Conservation (phyloP, 2,113 vertebrate species). For the Manacus vitellinus region DNA sequence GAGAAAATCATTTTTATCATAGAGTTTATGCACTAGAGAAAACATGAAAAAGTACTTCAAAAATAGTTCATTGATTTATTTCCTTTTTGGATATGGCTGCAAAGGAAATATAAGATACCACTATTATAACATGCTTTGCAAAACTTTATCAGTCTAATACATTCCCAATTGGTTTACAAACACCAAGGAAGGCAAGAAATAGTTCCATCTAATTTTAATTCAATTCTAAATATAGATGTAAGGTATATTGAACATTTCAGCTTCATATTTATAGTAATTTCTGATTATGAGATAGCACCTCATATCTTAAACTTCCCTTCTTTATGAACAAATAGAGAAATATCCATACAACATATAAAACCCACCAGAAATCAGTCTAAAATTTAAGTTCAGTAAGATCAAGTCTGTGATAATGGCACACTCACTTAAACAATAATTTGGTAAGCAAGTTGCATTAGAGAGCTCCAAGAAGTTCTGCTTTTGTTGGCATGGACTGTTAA, state of each 20-base stretch:
- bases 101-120: not conserved
- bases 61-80: not conserved
- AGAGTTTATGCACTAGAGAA: not conserved
- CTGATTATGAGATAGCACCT: not conserved
- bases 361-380: accelerated
- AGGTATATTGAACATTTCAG: not conserved
- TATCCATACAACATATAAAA: not conserved
- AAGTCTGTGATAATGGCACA: not conserved
- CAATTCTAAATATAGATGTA: not conserved
- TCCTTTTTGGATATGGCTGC: not conserved
- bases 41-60: not conserved
- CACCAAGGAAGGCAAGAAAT: not conserved
- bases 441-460: not conserved
- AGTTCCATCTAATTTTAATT: not conserved
- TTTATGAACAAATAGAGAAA: not conserved
- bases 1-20: constrained; percentile 9
- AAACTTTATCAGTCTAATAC: not conserved
- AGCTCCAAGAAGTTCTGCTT: not conserved
- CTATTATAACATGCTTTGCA: not conserved
- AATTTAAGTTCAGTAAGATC: not conserved
- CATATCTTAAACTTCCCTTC: not conserved
- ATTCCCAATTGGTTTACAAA: not conserved
- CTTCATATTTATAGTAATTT: not conserved
- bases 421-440: not conserved
- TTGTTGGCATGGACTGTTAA: not conserved